phyloP scores from a whole-genome alignment of 1,140 invertebrate genomes.

The Bombus haemorrhoidalis region DNA sequence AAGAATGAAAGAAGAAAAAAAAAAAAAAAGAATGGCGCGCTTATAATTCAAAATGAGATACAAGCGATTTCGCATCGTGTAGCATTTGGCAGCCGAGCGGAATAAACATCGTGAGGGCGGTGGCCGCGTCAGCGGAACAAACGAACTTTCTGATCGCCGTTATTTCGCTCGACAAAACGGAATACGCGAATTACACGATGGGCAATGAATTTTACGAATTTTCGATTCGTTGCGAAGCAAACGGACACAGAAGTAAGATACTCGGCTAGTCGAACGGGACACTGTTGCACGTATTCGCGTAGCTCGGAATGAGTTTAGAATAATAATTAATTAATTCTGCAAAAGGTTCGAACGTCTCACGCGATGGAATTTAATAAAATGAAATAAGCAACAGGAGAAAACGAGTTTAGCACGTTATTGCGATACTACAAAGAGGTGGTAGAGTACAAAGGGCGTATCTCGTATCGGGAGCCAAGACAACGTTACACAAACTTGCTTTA shows the following conservation, averaged over 20 bases:
- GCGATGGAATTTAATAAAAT: slow-evolving; percentile 25
- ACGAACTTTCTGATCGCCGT: slow-evolving; percentile 44
- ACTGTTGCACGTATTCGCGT: too few species aligned
- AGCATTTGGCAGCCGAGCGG: background rate
- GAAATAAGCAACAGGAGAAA: too few species aligned
- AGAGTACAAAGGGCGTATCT: slow-evolving; percentile 12
- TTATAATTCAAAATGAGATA: background rate
- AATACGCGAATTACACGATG: background rate
- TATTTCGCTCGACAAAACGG: slow-evolving; percentile 44
- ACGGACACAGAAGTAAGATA: background rate
- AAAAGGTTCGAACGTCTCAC: background rate
- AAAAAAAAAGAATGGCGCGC: background rate
- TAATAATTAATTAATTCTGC: background rate
- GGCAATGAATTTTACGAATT: slow-evolving; percentile 16
- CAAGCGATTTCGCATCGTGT: background rate
- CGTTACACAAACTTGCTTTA: slow-evolving; percentile 50
- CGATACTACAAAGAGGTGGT: background rate
- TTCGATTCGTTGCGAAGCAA: background rate
- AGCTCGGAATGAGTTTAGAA: too few species aligned
- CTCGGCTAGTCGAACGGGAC: too few species aligned
- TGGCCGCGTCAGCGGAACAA: slow-evolving; percentile 29
- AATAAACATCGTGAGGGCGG: slow-evolving; percentile 28
- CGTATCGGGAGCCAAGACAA: slow-evolving; percentile 7
- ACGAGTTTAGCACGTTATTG: background rate
- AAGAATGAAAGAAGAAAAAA: background rate